Evolutionary conservation across 2,888 invertebrate genomes (phyloP).

Genomic region (Apoda limacodes): DNA sequence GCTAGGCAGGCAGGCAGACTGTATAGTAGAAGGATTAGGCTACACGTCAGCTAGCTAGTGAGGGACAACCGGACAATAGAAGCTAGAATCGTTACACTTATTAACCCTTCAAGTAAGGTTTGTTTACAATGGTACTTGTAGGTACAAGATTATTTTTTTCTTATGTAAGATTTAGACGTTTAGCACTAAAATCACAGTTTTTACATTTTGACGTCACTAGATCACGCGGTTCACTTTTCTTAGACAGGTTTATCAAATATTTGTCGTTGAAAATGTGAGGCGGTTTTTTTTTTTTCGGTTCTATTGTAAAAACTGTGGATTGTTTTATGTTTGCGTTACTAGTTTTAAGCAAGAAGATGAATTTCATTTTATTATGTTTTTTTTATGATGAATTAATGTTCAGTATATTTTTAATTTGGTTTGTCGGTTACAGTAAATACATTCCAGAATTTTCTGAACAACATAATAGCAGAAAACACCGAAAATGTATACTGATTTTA

Average conservation of each 20-base stretch:
- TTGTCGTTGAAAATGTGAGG: no score
- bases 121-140: conserved; percentile 54
- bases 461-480: no score
- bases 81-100: conserved; percentile 34
- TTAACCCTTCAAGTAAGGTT: conserved; percentile 41
- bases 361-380: no score
- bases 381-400: no score
- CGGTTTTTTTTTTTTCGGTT: conserved; percentile 15
- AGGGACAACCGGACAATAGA: conserved; percentile 56
- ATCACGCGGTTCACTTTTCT: no score
- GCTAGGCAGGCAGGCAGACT: conserved; percentile 64
- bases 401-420: no score
- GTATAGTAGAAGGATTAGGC: conserved; percentile 55
- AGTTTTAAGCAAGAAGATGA: no score
- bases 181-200: conserved; percentile 55
- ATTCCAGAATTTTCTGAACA: no score
- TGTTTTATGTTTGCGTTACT: conserved; percentile 34
- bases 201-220: conserved; percentile 33
- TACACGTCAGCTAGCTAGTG: conserved; percentile 53
- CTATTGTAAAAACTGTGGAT: conserved; percentile 50
- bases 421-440: no score
- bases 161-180: conserved; percentile 27
- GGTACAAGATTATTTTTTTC: conserved; percentile 36
- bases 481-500: no score
- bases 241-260: no score